Evolutionary conservation across 2,888 invertebrate genomes (phyloP).

Genomic region (Cerceris rybyensis): DNA sequence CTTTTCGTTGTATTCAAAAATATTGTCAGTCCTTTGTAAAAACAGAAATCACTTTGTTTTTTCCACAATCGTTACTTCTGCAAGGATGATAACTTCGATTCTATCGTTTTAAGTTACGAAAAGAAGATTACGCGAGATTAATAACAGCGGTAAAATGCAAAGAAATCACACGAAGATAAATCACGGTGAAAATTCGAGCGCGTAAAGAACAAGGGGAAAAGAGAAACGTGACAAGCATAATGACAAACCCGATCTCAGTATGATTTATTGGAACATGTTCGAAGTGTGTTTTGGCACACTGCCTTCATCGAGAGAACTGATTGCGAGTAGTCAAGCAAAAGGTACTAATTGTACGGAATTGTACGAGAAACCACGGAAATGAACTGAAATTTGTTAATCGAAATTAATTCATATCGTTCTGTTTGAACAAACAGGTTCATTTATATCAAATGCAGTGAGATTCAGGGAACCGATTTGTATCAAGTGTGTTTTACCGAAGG

Average conservation of each 20-base stretch:
- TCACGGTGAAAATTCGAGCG: neutral
- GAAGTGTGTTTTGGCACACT: constrained; percentile 35
- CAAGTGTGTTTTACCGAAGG: too few species aligned
- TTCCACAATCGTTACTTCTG: too few species aligned
- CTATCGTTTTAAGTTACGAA: too few species aligned
- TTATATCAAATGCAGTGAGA: neutral
- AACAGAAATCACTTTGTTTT: too few species aligned
- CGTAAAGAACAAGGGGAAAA: neutral
- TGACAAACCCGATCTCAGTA: neutral
- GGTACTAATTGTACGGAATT: constrained; percentile 3
- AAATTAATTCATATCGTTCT: neutral
- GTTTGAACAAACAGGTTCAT: neutral
- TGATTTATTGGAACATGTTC: constrained; percentile 32
- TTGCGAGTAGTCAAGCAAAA: constrained; percentile 25
- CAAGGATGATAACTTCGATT: too few species aligned
- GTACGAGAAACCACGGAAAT: neutral
- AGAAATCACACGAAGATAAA: neutral
- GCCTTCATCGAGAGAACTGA: constrained; percentile 27
- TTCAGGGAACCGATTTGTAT: too few species aligned
- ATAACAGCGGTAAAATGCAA: neutral
- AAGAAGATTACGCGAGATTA: too few species aligned
- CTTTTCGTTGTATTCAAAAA: too few species aligned
- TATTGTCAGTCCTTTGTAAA: too few species aligned
- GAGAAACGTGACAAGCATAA: neutral
- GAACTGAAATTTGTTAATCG: neutral